Evolutionary conservation across 1,140 invertebrate species (phyloP), one percentile per base, ranked within the genome.

Genomic region (Leptopilina clavipes): DNA sequence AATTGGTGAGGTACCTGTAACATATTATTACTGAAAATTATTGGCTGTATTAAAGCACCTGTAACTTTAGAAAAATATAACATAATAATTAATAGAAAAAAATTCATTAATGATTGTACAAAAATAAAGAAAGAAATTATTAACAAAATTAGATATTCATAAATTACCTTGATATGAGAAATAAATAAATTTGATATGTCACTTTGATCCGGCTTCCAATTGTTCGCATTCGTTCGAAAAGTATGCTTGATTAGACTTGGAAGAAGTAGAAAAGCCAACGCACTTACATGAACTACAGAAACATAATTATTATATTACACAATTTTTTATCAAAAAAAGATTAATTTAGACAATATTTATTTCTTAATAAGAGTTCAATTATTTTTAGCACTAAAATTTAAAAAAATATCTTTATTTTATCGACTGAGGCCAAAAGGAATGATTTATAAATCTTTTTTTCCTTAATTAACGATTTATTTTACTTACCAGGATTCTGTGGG

Each of bases 321-420:
- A 48, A n/a, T 48, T 48, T 48, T 12, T 48, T 48, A 48, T 52
- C 48, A 52, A 52, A n/a, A 52, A 52, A 52, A 8, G 17, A 52
- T 52, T n/a, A 17, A 52, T 45, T 45, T 45, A 14, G 0, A 45
- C 8, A 45, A 45, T 45, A 14, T 45, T 1, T 14, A 45, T 45
- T n/a, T 45, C n/a, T n/a, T n/a, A n/a, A n/a, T n/a, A n/a, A n/a
- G n/a, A n/a, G n/a, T n/a, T n/a, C n/a, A n/a, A n/a, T n/a, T n/a
- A n/a, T n/a, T n/a, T n/a, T n/a, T n/a, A n/a, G n/a, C n/a, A n/a
- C n/a, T n/a, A n/a, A n/a, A n/a, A n/a, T n/a, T n/a, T n/a, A n/a
- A n/a, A n/a, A n/a, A n/a, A n/a, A n/a, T n/a, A n/a, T n/a, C n/a
- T n/a, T n/a, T n/a, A n/a, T n/a, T n/a, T n/a, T n/a, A n/a, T n/a